Evolutionary conservation across 2,113 vertebrate genomes (phyloP).

Genomic region (Eclectus roratus): DNA sequence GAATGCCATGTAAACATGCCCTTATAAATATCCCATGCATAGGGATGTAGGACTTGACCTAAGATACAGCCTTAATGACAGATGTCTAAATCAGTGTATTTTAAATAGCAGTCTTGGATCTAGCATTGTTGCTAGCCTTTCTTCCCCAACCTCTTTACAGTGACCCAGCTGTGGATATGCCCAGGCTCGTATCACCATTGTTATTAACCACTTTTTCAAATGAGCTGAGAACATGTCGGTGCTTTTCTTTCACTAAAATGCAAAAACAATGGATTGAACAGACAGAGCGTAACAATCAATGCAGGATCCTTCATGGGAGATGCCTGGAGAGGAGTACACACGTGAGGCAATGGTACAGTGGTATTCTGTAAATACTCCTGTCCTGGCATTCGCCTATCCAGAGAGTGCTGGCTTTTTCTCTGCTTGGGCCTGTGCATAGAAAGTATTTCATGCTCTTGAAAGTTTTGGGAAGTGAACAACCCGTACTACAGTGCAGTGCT

Average conservation of each 20-base stretch:
- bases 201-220: background rate
- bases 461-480: background rate
- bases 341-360: background rate
- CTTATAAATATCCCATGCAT: accelerated
- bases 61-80: background rate
- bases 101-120: background rate
- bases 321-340: accelerated
- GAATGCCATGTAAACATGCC: background rate
- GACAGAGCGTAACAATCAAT: background rate
- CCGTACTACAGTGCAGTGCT: too few species aligned
- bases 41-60: background rate
- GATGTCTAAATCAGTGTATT: background rate
- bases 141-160: background rate
- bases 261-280: background rate
- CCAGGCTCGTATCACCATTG: background rate
- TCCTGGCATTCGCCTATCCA: background rate
- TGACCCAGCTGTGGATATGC: background rate
- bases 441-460: background rate
- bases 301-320: background rate
- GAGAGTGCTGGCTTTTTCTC: background rate
- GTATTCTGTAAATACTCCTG: background rate
- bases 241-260: background rate
- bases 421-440: background rate
- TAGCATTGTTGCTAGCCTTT: background rate
- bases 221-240: background rate